Conservation (phyloP, 2,797 vertebrate species). For the Morus bassanus region DNA sequence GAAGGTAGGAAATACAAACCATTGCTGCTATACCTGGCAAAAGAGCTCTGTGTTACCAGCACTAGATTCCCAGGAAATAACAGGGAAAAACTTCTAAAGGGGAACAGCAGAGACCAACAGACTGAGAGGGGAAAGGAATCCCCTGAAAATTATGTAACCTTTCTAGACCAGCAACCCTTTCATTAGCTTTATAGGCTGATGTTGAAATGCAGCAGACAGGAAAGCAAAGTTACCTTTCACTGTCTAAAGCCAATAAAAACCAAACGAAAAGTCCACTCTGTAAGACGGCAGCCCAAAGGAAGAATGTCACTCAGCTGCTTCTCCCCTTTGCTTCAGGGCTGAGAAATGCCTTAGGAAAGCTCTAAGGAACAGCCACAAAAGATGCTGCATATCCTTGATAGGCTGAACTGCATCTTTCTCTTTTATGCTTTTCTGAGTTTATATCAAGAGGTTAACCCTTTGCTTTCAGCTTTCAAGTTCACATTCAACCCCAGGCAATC, state of each 20-base stretch:
- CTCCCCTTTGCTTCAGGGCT: background rate
- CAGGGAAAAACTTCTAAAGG: background rate
- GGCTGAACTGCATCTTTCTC: background rate
- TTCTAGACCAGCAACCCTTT: background rate
- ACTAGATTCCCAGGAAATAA: background rate
- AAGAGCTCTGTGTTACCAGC: background rate
- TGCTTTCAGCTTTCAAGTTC: background rate
- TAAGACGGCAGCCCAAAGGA: background rate
- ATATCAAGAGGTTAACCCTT: background rate
- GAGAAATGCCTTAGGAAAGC: constrained; percentile 3
- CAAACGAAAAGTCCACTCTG: background rate
- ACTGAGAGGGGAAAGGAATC: background rate
- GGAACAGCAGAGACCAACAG: background rate
- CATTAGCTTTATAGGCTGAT: background rate
- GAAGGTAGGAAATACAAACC: background rate
- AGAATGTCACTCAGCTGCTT: background rate
- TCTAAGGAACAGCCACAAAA: constrained; percentile 9
- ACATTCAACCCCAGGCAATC: background rate
- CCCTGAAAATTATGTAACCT: background rate
- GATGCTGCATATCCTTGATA: background rate
- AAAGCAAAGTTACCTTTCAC: background rate
- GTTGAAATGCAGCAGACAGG: background rate
- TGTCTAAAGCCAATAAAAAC: background rate
- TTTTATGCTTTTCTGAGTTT: background rate
- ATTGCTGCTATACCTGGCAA: background rate